These are phyloP conservation scores for Phyllotreta cruciferae DNA, from an alignment of 2,888 invertebrate genomes.

Conservation along the genomic window DNA sequence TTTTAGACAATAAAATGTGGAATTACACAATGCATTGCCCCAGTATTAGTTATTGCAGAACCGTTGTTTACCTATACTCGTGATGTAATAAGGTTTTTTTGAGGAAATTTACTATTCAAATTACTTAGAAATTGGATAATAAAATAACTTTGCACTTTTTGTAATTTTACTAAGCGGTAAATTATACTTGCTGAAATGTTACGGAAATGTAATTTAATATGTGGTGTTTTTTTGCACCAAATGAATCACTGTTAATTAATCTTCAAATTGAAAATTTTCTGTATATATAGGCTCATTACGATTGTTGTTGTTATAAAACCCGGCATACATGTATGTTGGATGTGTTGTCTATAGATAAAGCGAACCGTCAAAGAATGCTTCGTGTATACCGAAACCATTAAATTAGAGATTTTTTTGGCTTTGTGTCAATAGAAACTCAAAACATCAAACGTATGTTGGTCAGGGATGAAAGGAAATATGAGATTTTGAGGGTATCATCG, in stretches of 20 bases:
- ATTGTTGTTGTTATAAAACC: background rate
- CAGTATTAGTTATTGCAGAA: conserved; percentile 18
- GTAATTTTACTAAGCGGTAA: too few species aligned
- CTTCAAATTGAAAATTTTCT: too few species aligned
- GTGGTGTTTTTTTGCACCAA: too few species aligned
- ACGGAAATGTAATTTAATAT: too few species aligned
- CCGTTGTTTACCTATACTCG: background rate
- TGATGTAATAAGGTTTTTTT: too few species aligned
- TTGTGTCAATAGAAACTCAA: conserved; percentile 11
- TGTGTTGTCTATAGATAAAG: conserved; percentile 4
- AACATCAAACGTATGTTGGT: conserved; percentile 22
- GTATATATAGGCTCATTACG: too few species aligned
- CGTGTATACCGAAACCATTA: conserved; percentile 11
- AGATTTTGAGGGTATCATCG: conserved; percentile 17
- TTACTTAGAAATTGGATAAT: too few species aligned
- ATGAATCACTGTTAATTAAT: too few species aligned
- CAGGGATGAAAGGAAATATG: conserved; percentile 26
- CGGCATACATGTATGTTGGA: background rate
- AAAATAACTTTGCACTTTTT: too few species aligned
- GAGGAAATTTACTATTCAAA: too few species aligned
- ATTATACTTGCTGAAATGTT: too few species aligned
- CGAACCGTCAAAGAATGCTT: background rate
- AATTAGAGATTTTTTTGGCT: conserved; percentile 24
- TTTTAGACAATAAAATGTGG: conserved; percentile 13
- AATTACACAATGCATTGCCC: conserved; percentile 7